Conservation (phyloP, 2,888 invertebrate genomes). For the Allygus modestus region DNA sequence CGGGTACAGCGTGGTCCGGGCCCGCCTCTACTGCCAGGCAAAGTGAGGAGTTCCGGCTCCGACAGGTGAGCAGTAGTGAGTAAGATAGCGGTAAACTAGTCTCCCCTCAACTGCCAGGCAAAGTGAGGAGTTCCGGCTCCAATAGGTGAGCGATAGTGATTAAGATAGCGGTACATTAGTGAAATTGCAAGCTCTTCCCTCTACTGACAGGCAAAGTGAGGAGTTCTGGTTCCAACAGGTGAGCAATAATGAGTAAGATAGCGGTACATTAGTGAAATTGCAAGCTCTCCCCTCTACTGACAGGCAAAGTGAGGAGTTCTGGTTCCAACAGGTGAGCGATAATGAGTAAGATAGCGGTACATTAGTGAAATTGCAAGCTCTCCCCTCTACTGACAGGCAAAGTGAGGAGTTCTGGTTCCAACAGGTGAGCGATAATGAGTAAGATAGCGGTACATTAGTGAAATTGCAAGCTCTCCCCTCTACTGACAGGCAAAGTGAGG, state of each 20-base stretch:
- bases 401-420: no score
- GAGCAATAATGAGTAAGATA: no score
- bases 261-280: no score
- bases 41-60: conserved; percentile 79
- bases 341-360: neutral
- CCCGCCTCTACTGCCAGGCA: conserved; percentile 86
- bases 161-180: neutral
- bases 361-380: no score
- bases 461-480: no score
- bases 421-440: no score
- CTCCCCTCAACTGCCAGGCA: conserved; percentile 86
- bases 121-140: conserved; percentile 79
- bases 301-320: conserved; percentile 73
- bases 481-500: no score
- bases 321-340: neutral
- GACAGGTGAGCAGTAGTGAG: conserved; percentile 74
- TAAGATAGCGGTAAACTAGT: conserved; percentile 90
- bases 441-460: no score
- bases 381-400: no score
- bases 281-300: no score
- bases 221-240: conserved; percentile 74
- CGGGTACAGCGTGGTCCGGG: conserved; percentile 84
- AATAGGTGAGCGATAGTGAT: conserved; percentile 74
- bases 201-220: conserved; percentile 86
- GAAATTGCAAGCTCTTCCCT: conserved; percentile 79